Conservation (phyloP, 1,140 invertebrate species). For the Diorhabda elongata region DNA sequence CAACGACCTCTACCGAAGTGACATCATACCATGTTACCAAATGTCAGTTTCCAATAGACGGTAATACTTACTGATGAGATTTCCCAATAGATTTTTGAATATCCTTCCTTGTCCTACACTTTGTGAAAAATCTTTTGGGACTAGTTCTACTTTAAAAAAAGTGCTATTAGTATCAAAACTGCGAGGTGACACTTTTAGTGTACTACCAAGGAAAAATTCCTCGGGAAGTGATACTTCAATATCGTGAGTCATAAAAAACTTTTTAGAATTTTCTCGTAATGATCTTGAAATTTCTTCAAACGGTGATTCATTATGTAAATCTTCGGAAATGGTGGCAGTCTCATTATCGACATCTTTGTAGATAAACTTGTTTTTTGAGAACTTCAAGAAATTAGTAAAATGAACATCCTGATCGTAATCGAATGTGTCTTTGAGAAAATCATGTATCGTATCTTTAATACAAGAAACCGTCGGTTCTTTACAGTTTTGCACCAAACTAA, state of each 20-base stretch:
- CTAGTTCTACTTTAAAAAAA: constrained; percentile 65
- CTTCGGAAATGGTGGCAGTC: constrained; percentile 36
- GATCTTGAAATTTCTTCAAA: constrained; percentile 66
- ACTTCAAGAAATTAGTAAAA: constrained; percentile 63
- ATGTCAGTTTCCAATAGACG: no score
- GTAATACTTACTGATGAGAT: constrained; percentile 66
- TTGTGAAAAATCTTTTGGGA: constrained; percentile 48
- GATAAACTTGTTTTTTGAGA: constrained; percentile 63
- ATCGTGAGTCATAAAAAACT: constrained; percentile 72
- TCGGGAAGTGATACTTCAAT: constrained; percentile 66
- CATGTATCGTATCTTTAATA: constrained; percentile 70
- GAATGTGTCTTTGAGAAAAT: constrained; percentile 62
- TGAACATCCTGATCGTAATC: constrained; percentile 61
- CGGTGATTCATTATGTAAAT: constrained; percentile 48
- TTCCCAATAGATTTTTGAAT: constrained; percentile 51
- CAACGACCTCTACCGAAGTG: no score
- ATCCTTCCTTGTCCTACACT: constrained; percentile 53
- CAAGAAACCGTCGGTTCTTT: constrained; percentile 62
- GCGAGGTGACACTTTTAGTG: constrained; percentile 65
- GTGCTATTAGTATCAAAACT: constrained; percentile 65
- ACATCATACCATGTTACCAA: no score
- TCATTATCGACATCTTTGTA: constrained; percentile 50
- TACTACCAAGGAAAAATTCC: constrained; percentile 64
- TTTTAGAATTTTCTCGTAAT: constrained; percentile 61
- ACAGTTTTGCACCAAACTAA: constrained; percentile 65